phyloP scores from a whole-genome alignment of 2,888 invertebrate species.

The Diogma glabrata region DNA sequence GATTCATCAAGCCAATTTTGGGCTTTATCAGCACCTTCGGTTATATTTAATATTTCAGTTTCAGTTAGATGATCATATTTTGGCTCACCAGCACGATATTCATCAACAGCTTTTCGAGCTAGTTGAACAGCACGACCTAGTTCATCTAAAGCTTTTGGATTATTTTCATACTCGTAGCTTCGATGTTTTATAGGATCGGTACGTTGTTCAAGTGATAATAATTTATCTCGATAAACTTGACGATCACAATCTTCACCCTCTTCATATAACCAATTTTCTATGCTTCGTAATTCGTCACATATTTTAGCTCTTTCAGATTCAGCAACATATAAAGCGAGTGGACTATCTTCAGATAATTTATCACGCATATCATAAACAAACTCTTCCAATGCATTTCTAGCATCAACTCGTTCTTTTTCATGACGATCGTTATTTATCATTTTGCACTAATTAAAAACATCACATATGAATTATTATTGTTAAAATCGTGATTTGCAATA shows the following conservation, averaged over 20 bases:
- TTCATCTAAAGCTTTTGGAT: slow-evolving; percentile 70
- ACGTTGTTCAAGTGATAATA: slow-evolving; percentile 51
- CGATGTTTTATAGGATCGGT: slow-evolving; percentile 86
- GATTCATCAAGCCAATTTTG: slow-evolving; percentile 74
- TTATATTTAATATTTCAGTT: slow-evolving; percentile 68
- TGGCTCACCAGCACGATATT: slow-evolving; percentile 55
- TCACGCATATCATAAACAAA: slow-evolving; percentile 95
- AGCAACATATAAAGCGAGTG: slow-evolving; percentile 62
- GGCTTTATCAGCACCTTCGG: slow-evolving; percentile 55
- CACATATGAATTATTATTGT: not conserved
- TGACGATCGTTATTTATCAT: slow-evolving; percentile 78
- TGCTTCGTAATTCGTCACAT: slow-evolving; percentile 58
- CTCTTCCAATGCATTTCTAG: slow-evolving; percentile 94
- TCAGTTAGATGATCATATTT: slow-evolving; percentile 71
- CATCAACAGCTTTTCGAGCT: slow-evolving; percentile 68
- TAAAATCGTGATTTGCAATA: too few species aligned
- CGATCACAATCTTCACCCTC: slow-evolving; percentile 86
- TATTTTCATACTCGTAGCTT: slow-evolving; percentile 65
- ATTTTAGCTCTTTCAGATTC: slow-evolving; percentile 55
- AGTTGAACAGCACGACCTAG: slow-evolving; percentile 64
- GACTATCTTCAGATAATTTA: slow-evolving; percentile 66
- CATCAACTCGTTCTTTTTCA: slow-evolving; percentile 91
- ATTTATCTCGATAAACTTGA: slow-evolving; percentile 50
- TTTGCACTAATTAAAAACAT: slow-evolving; percentile 44
- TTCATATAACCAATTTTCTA: slow-evolving; percentile 96